phyloP scores from a whole-genome alignment of 2,797 vertebrate species.

The Rhyacichthys aspro region DNA sequence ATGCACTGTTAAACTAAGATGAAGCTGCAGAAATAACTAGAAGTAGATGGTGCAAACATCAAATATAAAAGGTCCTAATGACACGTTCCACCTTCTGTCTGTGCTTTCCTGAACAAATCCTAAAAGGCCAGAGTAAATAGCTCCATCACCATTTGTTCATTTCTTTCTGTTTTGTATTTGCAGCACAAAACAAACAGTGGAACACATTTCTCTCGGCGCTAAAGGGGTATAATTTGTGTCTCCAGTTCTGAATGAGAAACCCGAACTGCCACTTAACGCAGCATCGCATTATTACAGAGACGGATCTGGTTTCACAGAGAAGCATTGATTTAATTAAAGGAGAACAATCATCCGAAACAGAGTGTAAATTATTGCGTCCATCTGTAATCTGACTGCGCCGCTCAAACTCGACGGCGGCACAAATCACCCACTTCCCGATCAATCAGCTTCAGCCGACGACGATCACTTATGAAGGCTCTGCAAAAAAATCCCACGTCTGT shows the following conservation, averaged over 20 bases:
- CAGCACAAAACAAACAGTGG: neutral
- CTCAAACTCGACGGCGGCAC: neutral
- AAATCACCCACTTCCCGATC: slow-evolving; percentile 22
- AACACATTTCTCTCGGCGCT: neutral
- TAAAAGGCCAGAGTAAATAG: no score
- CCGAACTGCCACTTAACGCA: slow-evolving; percentile 4
- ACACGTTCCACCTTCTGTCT: no score
- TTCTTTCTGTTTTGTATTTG: neutral
- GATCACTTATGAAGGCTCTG: neutral
- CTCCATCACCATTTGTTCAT: no score
- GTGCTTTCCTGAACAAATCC: no score
- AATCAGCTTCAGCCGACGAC: slow-evolving; percentile 18
- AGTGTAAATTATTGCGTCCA: neutral
- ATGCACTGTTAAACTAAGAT: no score
- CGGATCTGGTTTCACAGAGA: slow-evolving; percentile 12
- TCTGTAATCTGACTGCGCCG: slow-evolving; percentile 9
- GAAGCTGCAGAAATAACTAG: no score
- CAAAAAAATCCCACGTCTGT: neutral
- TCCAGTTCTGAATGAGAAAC: neutral
- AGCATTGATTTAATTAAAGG: slow-evolving; percentile 26
- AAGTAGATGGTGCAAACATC: no score
- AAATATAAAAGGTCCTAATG: no score
- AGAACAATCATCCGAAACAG: slow-evolving; percentile 21
- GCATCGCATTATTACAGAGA: slow-evolving; percentile 3
- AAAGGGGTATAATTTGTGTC: neutral